These are phyloP conservation scores for Oncorhynchus tshawytscha DNA, from an alignment of 2,113 vertebrate species.

Conservation along the genomic window DNA sequence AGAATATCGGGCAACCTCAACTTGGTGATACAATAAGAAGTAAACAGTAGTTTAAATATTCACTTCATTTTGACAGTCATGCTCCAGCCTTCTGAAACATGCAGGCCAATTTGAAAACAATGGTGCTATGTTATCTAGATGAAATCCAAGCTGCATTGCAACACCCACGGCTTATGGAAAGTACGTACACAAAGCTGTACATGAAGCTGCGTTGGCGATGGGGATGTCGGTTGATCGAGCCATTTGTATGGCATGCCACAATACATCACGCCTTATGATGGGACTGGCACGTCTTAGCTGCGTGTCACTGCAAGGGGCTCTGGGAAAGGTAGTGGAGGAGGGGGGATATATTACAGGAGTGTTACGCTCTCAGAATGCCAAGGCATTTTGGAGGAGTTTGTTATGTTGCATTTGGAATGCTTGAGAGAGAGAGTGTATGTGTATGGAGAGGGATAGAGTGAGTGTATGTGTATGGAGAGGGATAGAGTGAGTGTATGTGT, in stretches of 20 bases:
- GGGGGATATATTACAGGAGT: conserved; percentile 54
- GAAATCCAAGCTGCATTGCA: conserved; percentile 56
- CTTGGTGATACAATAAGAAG: too few species aligned
- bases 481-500: neutral
- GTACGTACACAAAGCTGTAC: conserved; percentile 20
- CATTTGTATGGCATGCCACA: conserved; percentile 37
- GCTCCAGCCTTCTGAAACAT: conserved; percentile 37
- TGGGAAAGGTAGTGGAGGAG: conserved; percentile 27
- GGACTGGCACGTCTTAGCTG: conserved; percentile 38
- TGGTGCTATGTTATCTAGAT: conserved; percentile 48
- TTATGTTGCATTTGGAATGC: conserved; percentile 48
- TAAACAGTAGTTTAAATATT: too few species aligned
- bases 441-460: too few species aligned
- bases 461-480: neutral
- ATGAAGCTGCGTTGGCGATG: conserved; percentile 37
- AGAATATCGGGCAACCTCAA: too few species aligned
- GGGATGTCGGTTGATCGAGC: conserved; percentile 30
- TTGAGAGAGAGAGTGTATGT: conserved; percentile 11
- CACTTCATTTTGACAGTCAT: too few species aligned
- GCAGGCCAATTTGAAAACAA: conserved; percentile 57
- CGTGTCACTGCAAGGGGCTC: conserved; percentile 33
- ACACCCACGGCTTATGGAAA: conserved; percentile 56
- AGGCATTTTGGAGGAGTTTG: conserved; percentile 47
- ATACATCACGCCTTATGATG: conserved; percentile 46
- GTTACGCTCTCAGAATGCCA: conserved; percentile 47